Percentiles rank a stretch among this genome's conserved stretches.
Evolutionary conservation across 2,113 vertebrate genomes (phyloP).

Genomic region (Oenanthe melanoleuca): DNA sequence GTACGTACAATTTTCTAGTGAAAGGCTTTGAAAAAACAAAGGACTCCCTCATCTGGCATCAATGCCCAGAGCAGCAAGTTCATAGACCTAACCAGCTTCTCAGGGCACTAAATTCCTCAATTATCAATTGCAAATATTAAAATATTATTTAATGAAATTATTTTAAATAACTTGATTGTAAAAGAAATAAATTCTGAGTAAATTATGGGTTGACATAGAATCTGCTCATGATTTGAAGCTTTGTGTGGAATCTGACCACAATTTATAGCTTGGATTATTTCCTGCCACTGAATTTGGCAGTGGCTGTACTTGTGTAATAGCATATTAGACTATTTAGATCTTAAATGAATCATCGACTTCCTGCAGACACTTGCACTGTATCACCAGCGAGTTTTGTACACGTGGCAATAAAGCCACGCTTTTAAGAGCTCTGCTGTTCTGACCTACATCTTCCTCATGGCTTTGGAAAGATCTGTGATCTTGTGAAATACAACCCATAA

Average conservation of each 20-base stretch:
- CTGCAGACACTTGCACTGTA: neutral
- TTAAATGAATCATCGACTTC: neutral
- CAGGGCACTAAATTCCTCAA: neutral
- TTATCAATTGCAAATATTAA: neutral
- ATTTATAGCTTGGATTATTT: slow-evolving; percentile 1
- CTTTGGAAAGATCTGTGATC: neutral
- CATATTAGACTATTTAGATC: neutral
- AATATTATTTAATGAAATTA: neutral
- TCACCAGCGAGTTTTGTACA: neutral
- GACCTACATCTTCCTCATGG: neutral
- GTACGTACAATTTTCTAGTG: neutral
- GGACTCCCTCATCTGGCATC: slow-evolving; percentile 12
- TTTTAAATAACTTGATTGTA: neutral
- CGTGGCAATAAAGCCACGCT: neutral
- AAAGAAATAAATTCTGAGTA: neutral
- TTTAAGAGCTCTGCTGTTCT: neutral
- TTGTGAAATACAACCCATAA: neutral
- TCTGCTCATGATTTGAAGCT: neutral
- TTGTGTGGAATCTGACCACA: neutral
- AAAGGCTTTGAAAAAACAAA: slow-evolving; percentile 28
- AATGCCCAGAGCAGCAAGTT: neutral
- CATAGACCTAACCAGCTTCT: neutral
- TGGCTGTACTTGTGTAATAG: neutral
- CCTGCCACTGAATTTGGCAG: neutral
- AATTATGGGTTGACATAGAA: neutral